Conservation (phyloP, 2,797 vertebrate genomes). For the Lutjanus campechanus region DNA sequence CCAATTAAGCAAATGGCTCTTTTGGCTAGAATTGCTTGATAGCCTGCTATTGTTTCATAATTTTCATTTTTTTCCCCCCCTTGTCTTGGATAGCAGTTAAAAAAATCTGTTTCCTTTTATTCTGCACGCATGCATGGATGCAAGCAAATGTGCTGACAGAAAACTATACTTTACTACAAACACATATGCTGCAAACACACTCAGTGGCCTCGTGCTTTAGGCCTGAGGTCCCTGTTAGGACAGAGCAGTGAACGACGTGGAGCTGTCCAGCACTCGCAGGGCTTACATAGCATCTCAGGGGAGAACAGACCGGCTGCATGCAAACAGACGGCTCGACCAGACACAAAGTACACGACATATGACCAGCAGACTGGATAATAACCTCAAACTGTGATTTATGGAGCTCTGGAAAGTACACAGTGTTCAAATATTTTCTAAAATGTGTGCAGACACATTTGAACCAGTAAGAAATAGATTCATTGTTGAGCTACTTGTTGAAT, state of each 20-base stretch:
- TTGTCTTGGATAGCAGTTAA: neutral
- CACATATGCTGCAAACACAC: neutral
- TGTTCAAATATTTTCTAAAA: slow-evolving; percentile 15
- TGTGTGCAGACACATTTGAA: neutral
- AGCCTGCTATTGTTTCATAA: slow-evolving; percentile 43
- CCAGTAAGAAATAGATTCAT: neutral
- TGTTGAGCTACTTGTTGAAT: slow-evolving; percentile 14
- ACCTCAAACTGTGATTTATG: slow-evolving; percentile 17
- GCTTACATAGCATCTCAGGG: slow-evolving; percentile 25
- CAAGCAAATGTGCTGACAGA: no score
- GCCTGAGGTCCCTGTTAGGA: neutral
- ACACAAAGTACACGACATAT: slow-evolving; percentile 20
- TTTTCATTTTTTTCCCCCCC: slow-evolving; percentile 3
- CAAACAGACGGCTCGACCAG: slow-evolving; percentile 48
- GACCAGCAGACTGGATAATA: slow-evolving; percentile 20
- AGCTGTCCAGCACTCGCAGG: slow-evolving; percentile 28
- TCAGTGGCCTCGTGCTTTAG: neutral
- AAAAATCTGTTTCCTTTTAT: neutral
- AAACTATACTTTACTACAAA: neutral
- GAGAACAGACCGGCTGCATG: slow-evolving; percentile 29
- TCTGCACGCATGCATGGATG: neutral
- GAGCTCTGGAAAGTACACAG: slow-evolving; percentile 4
- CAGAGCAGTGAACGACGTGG: neutral
- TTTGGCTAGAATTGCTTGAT: slow-evolving; percentile 63
- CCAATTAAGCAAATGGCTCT: slow-evolving; percentile 82